Base-by-base conservation (phyloP, 2,888 invertebrate genomes). In the Cataglyphis albicans region DNA sequence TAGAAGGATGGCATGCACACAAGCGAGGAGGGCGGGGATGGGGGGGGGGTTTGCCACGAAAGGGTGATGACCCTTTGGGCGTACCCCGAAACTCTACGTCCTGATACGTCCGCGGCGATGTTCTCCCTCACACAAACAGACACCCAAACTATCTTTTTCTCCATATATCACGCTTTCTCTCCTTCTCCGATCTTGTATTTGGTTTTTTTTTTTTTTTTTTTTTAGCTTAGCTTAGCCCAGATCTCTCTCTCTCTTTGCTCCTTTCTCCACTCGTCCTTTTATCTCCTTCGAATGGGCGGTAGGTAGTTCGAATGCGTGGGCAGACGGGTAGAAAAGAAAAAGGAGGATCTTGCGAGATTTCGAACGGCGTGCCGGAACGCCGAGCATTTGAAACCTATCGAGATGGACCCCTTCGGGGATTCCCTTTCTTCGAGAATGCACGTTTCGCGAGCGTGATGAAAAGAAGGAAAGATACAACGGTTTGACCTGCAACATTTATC, bases 1-100 rank as follows among this genome's bases (percentile, higher is more conserved):
- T 44, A 61, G 80, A 59, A 72, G 29, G 64, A 65, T 44, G 57
- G 81, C 75, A 48, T 59, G 25, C 75, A 82, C 48, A 65, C 35
- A 65, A 83, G 83, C 44, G 68, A 41, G 29, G 7, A 59, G 12
- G 1, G 48, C 25, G 41, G 25, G 48, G 12, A 1, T 48, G 38
- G 32, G 25, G 48, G 44, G 72, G 59, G 64, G 84, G 48, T 81
- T 84, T 73, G 84, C 82, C 83, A 78, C 55, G 52, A 76, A 76
- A 76, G 89, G 89, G 76, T 89, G 89, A 89, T 89, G 89, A 89
- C 89, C 89, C 86, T 86, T 85, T 84, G 88, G 85, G 88, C 87
- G 89, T 86, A 87, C 86, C 85, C 84, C 57, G 81, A 83, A 85
- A 86, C 87, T 87, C 86, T 82, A 76, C 83, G 84, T 89, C 78